Evolutionary conservation across 92 coral and sea anemone genomes (phyloP), one percentile per base, ranked within the genome.

Genomic region (Metridium senile): DNA sequence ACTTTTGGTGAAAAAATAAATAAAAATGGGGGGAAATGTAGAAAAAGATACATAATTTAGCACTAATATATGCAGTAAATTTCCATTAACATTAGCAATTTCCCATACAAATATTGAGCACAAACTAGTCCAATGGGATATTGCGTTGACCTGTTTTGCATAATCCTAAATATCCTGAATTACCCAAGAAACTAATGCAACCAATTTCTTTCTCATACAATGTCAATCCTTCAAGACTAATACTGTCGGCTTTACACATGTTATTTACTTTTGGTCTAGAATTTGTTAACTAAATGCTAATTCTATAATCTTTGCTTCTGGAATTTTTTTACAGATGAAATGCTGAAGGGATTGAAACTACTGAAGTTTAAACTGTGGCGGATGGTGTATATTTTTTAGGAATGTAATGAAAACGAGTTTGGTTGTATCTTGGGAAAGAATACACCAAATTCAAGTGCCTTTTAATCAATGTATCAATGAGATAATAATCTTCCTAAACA

Each of bases 101-200:
- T 63, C 69, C 69, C 69, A 63, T 63, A 26, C 1, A 19, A 19
- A 63, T 63, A 63, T 30, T 57, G 75, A 28, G 21, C 52, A 27
- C 6, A 26, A 10, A 47, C 26, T n/a, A 6, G 6, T 35, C 69
- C 69, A 63, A 63, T 31, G 17, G 27, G 1, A 31, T 28, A 4
- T 30, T 20, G 43, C 26, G 2, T 26, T 8, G 13, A 9, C 28
- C 28, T 59, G 32, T 54, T 59, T 23, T 59, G 66, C 39, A 63
- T 63, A 28, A 63, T 63, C 69, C 23, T 0, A 1, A 31, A 31
- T 63, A 26, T 63, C 31, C 69, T 28, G 4, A 8, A 8, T 13
- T 21, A 9, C 1, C 29, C n/a, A 30, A 31, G 27, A 63, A 31
- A 28, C 22, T 28, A 63, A 11, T 28, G 32, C 13, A 13, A 18